Percentiles rank a stretch among this genome's conserved stretches.
These are phyloP conservation scores for Poeciliopsis prolifica DNA, from an alignment of 2,113 vertebrate species.

Conservation along the genomic window DNA sequence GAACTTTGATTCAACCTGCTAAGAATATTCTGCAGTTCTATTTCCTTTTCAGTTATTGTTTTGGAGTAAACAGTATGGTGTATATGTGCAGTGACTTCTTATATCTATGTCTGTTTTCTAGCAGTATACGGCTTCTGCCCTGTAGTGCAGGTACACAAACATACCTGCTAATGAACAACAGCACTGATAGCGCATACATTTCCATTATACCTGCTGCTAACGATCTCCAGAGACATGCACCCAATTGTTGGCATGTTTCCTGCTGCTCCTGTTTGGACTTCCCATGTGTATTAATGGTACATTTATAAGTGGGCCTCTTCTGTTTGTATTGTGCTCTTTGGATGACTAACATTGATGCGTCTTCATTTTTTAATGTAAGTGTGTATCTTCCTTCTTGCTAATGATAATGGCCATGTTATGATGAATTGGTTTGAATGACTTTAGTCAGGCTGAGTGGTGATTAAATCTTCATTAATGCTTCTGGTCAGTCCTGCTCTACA, in stretches of 20 bases:
- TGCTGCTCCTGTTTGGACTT: conserved; percentile 29
- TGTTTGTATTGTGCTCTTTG: conserved; percentile 3
- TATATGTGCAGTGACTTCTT: conserved; percentile 13
- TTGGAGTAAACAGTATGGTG: neutral
- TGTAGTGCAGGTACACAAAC: conserved; percentile 38
- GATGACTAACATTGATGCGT: neutral
- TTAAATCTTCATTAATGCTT: conserved; percentile 80
- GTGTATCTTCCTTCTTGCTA: conserved; percentile 14
- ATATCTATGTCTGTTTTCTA: conserved; percentile 41
- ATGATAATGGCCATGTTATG: conserved; percentile 70
- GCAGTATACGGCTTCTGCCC: conserved; percentile 35
- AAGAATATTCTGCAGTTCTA: conserved; percentile 8
- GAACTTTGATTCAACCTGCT: conserved; percentile 8
- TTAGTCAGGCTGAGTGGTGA: conserved; percentile 69
- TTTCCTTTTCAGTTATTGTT: conserved; percentile 1
- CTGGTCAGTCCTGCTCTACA: conserved; percentile 68
- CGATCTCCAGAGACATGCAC: conserved; percentile 51
- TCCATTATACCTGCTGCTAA: conserved; percentile 62
- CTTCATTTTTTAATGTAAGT: conserved; percentile 2
- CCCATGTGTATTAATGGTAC: neutral
- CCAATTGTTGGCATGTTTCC: conserved; percentile 39
- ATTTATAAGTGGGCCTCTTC: conserved; percentile 7
- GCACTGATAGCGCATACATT: conserved; percentile 51
- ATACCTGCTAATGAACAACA: conserved; percentile 62
- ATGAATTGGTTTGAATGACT: conserved; percentile 69